A percentile compares a stretch with the other conserved stretches of the same genome.
Conservation (phyloP, 2,888 invertebrate genomes). For the Drosophila lutescens region DNA sequence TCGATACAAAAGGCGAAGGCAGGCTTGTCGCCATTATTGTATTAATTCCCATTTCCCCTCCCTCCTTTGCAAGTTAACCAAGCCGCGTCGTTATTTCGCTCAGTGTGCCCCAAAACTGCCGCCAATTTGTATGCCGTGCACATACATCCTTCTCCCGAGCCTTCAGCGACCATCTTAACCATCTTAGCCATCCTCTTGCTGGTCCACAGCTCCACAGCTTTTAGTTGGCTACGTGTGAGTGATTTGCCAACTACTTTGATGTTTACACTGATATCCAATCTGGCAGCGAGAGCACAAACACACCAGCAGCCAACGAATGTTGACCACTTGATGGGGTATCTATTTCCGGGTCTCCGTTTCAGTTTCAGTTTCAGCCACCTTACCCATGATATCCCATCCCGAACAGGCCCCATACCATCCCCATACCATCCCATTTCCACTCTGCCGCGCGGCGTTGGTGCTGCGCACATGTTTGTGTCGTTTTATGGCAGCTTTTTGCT, state of each 20-base stretch:
- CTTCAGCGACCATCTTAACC: neutral
- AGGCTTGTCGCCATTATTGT: constrained; percentile 20
- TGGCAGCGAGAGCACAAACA: constrained; percentile 29
- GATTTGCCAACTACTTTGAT: constrained; percentile 58
- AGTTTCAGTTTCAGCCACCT: constrained; percentile 16
- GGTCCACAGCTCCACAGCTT: constrained; percentile 16
- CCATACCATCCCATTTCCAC: neutral
- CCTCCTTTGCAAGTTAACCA: constrained; percentile 19
- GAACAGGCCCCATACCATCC: too few relatives aligned
- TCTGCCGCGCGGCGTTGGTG: constrained; percentile 18
- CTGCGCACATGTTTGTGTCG: constrained; percentile 59
- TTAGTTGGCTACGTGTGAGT: constrained; percentile 55
- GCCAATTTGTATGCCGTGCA: constrained; percentile 46
- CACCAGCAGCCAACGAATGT: constrained; percentile 36
- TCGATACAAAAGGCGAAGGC: neutral
- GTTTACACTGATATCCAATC: constrained; percentile 58
- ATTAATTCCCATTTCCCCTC: constrained; percentile 17
- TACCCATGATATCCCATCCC: neutral
- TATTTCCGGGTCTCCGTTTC: constrained; percentile 45
- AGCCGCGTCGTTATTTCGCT: constrained; percentile 16
- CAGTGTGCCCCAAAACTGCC: constrained; percentile 12
- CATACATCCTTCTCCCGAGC: neutral
- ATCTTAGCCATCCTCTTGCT: neutral
- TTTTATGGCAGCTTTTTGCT: constrained; percentile 72
- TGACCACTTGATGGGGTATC: constrained; percentile 67